Percentiles rank a stretch among this genome's conserved stretches.
Conservation (phyloP, 2,797 vertebrate genomes). For the Platalea minor region DNA sequence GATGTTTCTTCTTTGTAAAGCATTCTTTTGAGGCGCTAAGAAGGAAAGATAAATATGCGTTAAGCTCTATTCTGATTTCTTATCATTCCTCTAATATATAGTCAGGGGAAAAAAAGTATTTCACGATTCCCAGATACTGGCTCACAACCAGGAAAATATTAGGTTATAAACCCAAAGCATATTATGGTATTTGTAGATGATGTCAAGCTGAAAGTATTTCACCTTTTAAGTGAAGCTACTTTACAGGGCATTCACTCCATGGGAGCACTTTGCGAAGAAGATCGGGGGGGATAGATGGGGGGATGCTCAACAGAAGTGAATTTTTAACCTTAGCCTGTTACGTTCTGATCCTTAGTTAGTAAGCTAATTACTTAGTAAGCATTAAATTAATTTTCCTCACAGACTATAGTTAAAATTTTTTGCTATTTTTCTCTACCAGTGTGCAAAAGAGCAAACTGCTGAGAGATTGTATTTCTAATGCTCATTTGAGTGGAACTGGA, state of each 20-base stretch:
- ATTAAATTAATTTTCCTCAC: neutral
- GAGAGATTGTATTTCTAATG: slow-evolving; percentile 29
- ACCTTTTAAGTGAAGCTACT: slow-evolving; percentile 75
- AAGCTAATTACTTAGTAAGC: neutral
- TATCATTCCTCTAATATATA: slow-evolving; percentile 49
- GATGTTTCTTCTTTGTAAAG: slow-evolving; percentile 41
- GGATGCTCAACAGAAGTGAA: neutral
- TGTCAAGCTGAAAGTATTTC: slow-evolving; percentile 76
- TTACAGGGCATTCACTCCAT: slow-evolving; percentile 51
- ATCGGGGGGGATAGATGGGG: neutral
- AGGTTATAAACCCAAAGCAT: slow-evolving; percentile 77
- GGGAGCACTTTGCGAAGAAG: slow-evolving; percentile 11
- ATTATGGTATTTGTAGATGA: slow-evolving; percentile 77
- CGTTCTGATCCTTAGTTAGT: neutral
- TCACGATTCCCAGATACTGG: slow-evolving; percentile 70
- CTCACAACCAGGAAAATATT: slow-evolving; percentile 71
- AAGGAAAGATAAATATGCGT: slow-evolving; percentile 44
- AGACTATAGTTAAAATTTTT: neutral
- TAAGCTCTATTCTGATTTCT: slow-evolving; percentile 54
- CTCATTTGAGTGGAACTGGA: slow-evolving; percentile 45
- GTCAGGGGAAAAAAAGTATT: slow-evolving; percentile 66
- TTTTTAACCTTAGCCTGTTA: slow-evolving; percentile 32
- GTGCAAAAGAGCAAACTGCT: slow-evolving; percentile 30
- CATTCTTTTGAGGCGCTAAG: slow-evolving; percentile 46
- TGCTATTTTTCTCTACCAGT: neutral